Conservation (phyloP, 2,888 invertebrate species). For the Chymomyza procnemis region DNA sequence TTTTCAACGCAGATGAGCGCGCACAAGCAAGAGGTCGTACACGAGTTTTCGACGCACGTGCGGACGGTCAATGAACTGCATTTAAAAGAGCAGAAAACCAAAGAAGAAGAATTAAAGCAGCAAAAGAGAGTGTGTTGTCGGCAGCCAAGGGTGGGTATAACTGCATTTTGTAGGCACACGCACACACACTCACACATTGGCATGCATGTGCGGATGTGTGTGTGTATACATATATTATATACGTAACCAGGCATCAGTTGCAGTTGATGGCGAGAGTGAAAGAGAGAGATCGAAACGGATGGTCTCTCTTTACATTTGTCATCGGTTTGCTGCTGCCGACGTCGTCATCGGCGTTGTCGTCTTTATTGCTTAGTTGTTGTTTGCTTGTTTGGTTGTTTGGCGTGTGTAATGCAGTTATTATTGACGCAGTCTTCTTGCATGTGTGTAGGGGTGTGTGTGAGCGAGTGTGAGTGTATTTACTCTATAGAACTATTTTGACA, state of each 20-base stretch:
- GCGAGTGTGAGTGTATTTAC: conserved; percentile 35
- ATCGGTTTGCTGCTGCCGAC: conserved; percentile 5
- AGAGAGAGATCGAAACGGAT: conserved; percentile 1
- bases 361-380: too few relatives aligned
- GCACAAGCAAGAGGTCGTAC: conserved; percentile 62
- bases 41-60: conserved; percentile 67
- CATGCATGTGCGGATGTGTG: too few relatives aligned
- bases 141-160: background rate
- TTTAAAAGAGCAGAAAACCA: conserved; percentile 14
- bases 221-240: background rate
- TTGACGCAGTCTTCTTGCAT: conserved; percentile 66
- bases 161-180: background rate
- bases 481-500: background rate
- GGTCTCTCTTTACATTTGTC: conserved; percentile 3
- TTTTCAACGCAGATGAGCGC: conserved; percentile 57
- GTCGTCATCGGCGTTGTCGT: conserved; percentile 13
- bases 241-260: background rate
- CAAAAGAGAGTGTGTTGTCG: conserved; percentile 11
- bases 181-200: background rate
- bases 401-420: conserved; percentile 68
- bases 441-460: background rate
- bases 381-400: too few relatives aligned
- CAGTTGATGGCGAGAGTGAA: too few relatives aligned
- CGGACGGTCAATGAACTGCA: conserved; percentile 72
- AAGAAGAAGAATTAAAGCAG: conserved; percentile 4